Evolutionary conservation across 2,888 invertebrate species (phyloP), one percentile per base, ranked within the genome.

Genomic region (Apotomis turbidana): DNA sequence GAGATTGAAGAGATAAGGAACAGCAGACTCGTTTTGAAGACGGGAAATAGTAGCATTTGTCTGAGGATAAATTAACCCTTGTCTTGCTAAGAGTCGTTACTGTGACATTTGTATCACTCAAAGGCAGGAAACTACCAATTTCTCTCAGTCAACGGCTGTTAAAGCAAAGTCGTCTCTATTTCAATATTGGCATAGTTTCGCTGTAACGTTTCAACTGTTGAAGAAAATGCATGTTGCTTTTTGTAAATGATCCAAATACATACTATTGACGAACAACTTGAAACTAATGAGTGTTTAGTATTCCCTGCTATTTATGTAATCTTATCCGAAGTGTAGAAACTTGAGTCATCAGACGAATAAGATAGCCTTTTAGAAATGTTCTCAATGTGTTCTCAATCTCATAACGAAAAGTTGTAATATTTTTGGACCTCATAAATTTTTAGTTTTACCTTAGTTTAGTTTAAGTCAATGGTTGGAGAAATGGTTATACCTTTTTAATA

Each of bases 121-220:
- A 83, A 78, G 84, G 78, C 87, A 89, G 89, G 90, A 90, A 87
- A 87, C 88, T 83, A 84, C 81, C 87, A 87, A 89, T 90, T 86
- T 82, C 84, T 86, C 84, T 83, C 81, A 83, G 84, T 84, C 85
- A 83, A 83, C 80, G 82, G 80, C 87, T 88, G 89, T 89, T 90
- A 87, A 77, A 83, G 81, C 80, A 78, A 85, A 83, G 81, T 80
- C 76, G 78, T 80, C 79, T 81, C 76, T 76, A 78, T 81, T 82
- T 78, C 61, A 68, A 57, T 38, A 71, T 66, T 62, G 66, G 36
- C 63, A 52, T 72, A 68, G 72, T 68, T 68, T 62, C 13, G 59
- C 63, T 13, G 55, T 70, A 67, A 63, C 52, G 36, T 61, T 59
- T 49, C 57, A 57, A 67, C 46, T 46, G 36, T 64, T 57, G 41